These are phyloP conservation scores for Podarcis muralis DNA, from an alignment of 2,113 vertebrate species.

Conservation along the genomic window DNA sequence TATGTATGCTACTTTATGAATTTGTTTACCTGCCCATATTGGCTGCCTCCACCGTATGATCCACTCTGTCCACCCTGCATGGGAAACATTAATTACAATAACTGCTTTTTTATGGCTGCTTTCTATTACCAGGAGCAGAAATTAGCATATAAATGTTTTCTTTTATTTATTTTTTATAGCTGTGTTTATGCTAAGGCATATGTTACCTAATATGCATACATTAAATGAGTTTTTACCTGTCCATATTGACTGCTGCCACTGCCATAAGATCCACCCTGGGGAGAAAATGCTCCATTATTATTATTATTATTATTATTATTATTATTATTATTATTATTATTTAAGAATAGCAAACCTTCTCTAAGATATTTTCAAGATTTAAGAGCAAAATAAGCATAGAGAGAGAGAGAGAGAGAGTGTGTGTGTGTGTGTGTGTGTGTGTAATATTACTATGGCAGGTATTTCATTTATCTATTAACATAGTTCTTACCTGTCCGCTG, in stretches of 20 bases:
- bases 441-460: not conserved
- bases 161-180: too few species aligned
- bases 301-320: too few species aligned
- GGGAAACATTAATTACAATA: not conserved
- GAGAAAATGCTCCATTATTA: not conserved
- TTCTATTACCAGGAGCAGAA: not conserved
- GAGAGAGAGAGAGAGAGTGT: too few species aligned
- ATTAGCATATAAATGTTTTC: not conserved
- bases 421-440: not conserved
- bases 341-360: not conserved
- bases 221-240: not conserved
- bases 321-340: not conserved
- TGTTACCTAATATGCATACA: not conserved
- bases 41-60: not conserved
- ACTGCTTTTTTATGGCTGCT: not conserved
- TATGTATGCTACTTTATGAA: not conserved
- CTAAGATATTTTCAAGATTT: not conserved
- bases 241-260: not conserved
- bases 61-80: not conserved
- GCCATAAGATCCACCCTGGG: not conserved
- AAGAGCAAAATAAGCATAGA: not conserved
- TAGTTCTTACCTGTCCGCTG: not conserved
- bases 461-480: not conserved
- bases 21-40: conserved; percentile 4
- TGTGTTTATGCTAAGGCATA: not conserved